Evolutionary conservation across 1,140 invertebrate species (phyloP).

Genomic region (Rhagoletis zephyria): DNA sequence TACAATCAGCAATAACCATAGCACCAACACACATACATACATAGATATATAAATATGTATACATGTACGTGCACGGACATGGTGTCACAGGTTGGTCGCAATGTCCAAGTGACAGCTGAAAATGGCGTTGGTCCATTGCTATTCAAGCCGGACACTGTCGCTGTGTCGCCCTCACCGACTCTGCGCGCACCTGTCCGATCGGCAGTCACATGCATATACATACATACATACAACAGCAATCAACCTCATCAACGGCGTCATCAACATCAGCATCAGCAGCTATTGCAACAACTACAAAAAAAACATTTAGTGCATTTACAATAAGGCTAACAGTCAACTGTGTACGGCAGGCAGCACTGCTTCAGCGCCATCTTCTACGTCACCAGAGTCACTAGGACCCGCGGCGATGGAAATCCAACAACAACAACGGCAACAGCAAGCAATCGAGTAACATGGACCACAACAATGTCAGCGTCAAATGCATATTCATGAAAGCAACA

Average conservation of each 20-base stretch:
- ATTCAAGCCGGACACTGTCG: neutral
- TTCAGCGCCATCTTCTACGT: neutral
- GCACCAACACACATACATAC: conserved; percentile 67
- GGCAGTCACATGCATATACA: neutral
- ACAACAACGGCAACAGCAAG: neutral
- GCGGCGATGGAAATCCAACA: neutral
- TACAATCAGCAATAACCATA: conserved; percentile 65
- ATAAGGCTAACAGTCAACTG: neutral
- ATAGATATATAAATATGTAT: conserved; percentile 59
- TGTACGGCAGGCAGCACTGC: neutral
- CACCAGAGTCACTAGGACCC: neutral
- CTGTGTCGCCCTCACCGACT: too few species aligned
- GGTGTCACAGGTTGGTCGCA: conserved; percentile 60
- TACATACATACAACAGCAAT: neutral
- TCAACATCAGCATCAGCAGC: conserved; percentile 6
- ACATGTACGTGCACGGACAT: conserved; percentile 52
- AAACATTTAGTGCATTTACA: neutral
- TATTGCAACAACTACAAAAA: neutral
- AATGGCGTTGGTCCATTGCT: conserved; percentile 58
- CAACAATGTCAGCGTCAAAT: neutral
- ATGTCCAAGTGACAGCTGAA: conserved; percentile 61
- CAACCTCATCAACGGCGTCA: neutral
- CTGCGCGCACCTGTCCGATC: neutral
- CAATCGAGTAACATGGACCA: neutral
- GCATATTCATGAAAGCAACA: neutral